Base-by-base conservation (phyloP, 1,140 invertebrate genomes). In the Chrysomallon squamiferum region DNA sequence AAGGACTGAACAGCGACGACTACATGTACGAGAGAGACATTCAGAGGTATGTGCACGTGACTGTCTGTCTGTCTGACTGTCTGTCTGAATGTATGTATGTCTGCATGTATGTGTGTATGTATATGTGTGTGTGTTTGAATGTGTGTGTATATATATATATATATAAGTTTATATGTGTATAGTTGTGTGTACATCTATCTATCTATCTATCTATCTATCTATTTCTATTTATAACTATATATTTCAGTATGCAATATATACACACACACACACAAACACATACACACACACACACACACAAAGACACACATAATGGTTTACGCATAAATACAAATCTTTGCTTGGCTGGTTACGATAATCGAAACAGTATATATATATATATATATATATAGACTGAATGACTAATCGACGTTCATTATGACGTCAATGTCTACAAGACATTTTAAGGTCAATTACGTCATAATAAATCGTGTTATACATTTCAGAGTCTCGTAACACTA, bases 21-120 rank as follows among this genome's bases (percentile, higher is more conserved):
- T 54, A 54, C 29, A 15, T 54, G 50, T 54, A 27, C 50, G 22
- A 54, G 50, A 54, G 50, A 20, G 50, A 54, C 3, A 20, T 54
- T 5, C 50, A 54, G 50, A 54, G 50, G 50, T 54, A 5, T 54
- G 0, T 54, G 13, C 9, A 47, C n/a, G 25, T 20, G 45, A 13
- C 25, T 3, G 9, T 7, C n/a, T 22, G 2, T 47, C n/a, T 22
- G n/a, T 5, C 3, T 22, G 6, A 47, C 9, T 0, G 45, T 3
- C 45, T 22, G 11, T 47, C n/a, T 0, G n/a, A 47, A 6, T 47
- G 11, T 6, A 47, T 0, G 0, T n/a, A 47, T 15, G 4, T 4
- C 18, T n/a, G 5, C 3, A 47, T 20, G 6, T 20, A 5, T 4
- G 3, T 47, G 2, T 47, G 15, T 47, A 47, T 13, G 15, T 47